phyloP scores from a whole-genome alignment of 2,113 vertebrate species.

The Gambusia holbrooki region DNA sequence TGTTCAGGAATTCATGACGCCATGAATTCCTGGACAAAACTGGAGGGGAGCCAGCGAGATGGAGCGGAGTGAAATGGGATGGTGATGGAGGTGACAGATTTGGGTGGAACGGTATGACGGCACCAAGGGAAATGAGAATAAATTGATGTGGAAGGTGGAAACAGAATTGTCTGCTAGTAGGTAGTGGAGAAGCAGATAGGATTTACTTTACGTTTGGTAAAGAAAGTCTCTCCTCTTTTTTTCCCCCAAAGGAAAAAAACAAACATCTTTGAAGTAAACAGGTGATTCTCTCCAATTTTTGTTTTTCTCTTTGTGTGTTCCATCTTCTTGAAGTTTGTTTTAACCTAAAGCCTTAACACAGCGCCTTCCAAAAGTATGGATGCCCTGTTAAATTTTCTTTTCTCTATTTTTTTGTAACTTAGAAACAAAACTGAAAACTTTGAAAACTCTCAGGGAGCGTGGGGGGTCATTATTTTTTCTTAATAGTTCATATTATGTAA shows the following conservation, averaged over 20 bases:
- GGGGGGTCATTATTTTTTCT: too few relatives aligned
- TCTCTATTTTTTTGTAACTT: neutral
- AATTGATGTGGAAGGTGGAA: neutral
- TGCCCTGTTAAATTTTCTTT: neutral
- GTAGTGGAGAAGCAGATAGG: neutral
- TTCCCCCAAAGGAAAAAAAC: too few relatives aligned
- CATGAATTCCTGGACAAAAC: neutral
- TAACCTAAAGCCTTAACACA: neutral
- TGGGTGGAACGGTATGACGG: neutral
- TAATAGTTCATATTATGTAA: too few relatives aligned
- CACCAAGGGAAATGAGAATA: neutral
- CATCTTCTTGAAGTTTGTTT: neutral
- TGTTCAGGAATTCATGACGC: too few relatives aligned
- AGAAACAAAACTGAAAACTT: too few relatives aligned
- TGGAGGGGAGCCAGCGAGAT: neutral
- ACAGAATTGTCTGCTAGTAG: neutral
- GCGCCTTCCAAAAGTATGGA: neutral
- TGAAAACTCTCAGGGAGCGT: too few relatives aligned
- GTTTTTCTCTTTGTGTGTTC: neutral
- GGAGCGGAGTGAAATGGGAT: slow-evolving; percentile 6
- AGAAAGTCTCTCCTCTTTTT: too few relatives aligned
- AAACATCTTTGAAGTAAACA: too few relatives aligned
- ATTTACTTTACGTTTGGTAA: neutral
- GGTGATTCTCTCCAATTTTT: too few relatives aligned
- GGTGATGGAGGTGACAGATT: slow-evolving; percentile 8